A percentile compares a stretch with the other conserved stretches of the same genome.
These are phyloP conservation scores for Drosophila takahashii DNA, from an alignment of 1,140 invertebrate species.

Conservation along the genomic window DNA sequence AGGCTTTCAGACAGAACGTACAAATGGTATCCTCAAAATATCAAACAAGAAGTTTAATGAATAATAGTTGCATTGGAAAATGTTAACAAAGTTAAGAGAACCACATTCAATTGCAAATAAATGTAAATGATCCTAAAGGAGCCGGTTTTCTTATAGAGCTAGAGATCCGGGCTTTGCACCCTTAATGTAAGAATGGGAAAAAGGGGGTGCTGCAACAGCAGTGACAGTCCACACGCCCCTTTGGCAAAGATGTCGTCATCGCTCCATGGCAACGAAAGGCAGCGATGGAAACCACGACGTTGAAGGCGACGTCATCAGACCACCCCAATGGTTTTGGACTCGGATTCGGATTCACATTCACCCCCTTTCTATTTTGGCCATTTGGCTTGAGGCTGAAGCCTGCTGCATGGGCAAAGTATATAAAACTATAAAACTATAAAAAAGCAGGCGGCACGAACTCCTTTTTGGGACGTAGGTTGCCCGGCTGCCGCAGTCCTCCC, in stretches of 20 bases:
- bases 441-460: slow-evolving; percentile 42
- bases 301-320: slow-evolving; percentile 57
- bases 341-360: not conserved
- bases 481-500: slow-evolving; percentile 25
- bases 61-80: too few relatives aligned
- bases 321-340: slow-evolving; percentile 3
- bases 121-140: too few relatives aligned
- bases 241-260: slow-evolving; percentile 74
- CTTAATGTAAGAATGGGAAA: not conserved
- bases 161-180: not conserved
- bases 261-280: slow-evolving; percentile 65
- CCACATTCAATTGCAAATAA: too few relatives aligned
- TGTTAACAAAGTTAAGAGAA: too few relatives aligned
- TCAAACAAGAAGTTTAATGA: too few relatives aligned
- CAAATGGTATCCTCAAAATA: too few relatives aligned
- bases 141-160: too few relatives aligned
- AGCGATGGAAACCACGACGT: slow-evolving; percentile 35
- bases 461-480: slow-evolving; percentile 20
- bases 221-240: slow-evolving; percentile 52
- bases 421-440: slow-evolving; percentile 27
- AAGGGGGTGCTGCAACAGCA: slow-evolving; percentile 21
- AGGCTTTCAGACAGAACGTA: not conserved
- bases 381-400: not conserved
- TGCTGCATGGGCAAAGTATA: slow-evolving; percentile 29
- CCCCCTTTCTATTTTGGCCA: slow-evolving; percentile 13